These are phyloP conservation scores for Rhizomys pruinosus DNA, from an alignment of 2,113 vertebrate species.

Conservation along the genomic window DNA sequence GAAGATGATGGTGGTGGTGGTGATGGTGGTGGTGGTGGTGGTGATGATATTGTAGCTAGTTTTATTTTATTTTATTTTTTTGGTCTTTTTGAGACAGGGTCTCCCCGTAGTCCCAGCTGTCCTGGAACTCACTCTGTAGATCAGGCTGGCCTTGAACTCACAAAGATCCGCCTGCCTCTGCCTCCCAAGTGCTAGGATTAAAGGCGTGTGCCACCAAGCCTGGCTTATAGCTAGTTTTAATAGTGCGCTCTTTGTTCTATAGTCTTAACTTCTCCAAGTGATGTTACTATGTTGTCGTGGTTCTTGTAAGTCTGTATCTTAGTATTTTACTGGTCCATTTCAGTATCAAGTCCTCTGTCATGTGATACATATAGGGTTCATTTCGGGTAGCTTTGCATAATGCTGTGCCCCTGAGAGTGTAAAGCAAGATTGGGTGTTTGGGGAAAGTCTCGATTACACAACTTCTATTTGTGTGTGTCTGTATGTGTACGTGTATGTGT, in stretches of 20 bases:
- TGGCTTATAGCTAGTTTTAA: background rate
- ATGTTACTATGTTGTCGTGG: constrained; percentile 28
- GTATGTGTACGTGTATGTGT: too few species aligned
- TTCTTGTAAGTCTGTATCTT: too few species aligned
- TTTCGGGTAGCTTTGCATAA: background rate
- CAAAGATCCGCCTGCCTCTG: too few species aligned
- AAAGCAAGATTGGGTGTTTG: background rate
- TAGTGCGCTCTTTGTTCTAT: background rate
- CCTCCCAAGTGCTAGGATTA: too few species aligned
- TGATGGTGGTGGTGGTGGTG: too few species aligned
- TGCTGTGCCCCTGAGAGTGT: background rate
- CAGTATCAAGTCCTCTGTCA: background rate
- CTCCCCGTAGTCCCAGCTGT: too few species aligned
- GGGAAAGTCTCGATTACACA: background rate
- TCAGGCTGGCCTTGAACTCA: too few species aligned
- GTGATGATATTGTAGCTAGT: too few species aligned
- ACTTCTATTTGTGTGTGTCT: background rate
- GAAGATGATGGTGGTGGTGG: background rate
- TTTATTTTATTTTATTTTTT: too few species aligned
- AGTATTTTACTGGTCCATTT: constrained; percentile 41
- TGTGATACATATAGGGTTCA: background rate
- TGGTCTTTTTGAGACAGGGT: too few species aligned
- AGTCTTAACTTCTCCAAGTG: background rate
- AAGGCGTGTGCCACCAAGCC: too few species aligned
- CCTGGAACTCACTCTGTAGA: too few species aligned